phyloP scores from a whole-genome alignment of 2,888 invertebrate species.

The Caenorhabditis sinica region DNA sequence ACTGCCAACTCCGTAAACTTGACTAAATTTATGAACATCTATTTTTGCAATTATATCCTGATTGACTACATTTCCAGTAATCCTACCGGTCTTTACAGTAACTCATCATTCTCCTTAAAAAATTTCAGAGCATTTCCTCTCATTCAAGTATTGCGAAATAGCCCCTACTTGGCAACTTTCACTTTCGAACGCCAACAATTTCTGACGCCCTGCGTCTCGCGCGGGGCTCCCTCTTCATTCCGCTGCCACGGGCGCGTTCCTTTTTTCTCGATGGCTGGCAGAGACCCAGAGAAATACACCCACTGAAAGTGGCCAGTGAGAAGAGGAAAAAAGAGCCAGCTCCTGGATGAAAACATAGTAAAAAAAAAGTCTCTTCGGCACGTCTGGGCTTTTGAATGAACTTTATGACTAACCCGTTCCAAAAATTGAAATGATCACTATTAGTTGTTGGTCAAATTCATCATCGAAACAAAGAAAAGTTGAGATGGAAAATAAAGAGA shows the following conservation, averaged over 20 bases:
- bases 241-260: neutral
- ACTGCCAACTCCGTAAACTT: too few species aligned
- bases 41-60: too few species aligned
- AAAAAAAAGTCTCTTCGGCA: neutral
- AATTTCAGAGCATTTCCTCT: neutral
- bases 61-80: too few species aligned
- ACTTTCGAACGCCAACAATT: constrained; percentile 15
- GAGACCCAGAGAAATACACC: too few species aligned
- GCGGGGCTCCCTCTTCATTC: neutral
- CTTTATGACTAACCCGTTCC: constrained; percentile 21
- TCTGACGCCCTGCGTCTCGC: constrained; percentile 29
- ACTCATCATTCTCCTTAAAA: neutral
- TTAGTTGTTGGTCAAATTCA: constrained; percentile 26
- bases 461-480: constrained; percentile 26
- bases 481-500: neutral
- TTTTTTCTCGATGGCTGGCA: neutral
- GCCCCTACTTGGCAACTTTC: constrained; percentile 1
- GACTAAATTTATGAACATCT: too few species aligned
- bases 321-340: neutral
- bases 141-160: constrained; percentile 11
- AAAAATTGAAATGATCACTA: constrained; percentile 5
- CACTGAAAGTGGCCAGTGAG: neutral
- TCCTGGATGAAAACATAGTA: neutral
- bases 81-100: too few species aligned
- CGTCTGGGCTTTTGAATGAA: neutral